Conservation (phyloP, 2,113 vertebrate genomes). For the Epinephelus moara region DNA sequence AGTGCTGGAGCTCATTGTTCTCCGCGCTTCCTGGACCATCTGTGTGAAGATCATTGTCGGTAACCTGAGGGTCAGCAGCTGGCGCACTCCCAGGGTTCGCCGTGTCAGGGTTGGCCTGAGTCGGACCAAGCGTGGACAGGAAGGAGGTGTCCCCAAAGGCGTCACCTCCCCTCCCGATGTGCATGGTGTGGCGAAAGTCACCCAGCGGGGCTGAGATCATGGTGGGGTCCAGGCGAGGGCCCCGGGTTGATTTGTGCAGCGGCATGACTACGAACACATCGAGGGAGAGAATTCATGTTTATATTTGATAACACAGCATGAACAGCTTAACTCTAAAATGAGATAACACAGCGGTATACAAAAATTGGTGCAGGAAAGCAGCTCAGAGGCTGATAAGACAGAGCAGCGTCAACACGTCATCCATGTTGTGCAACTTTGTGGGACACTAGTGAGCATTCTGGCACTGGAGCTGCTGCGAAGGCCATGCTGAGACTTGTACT, state of each 20-base stretch:
- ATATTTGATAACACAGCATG: background rate
- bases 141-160: slow-evolving; percentile 93
- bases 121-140: slow-evolving; percentile 85
- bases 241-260: slow-evolving; percentile 88
- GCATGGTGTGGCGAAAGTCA: slow-evolving; percentile 93
- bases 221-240: slow-evolving; percentile 86
- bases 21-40: slow-evolving; percentile 43
- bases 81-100: slow-evolving; percentile 24
- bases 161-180: slow-evolving; percentile 91
- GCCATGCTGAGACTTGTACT: slow-evolving; percentile 86
- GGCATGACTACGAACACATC: slow-evolving; percentile 84
- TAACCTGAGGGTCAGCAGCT: slow-evolving; percentile 45
- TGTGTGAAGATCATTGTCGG: slow-evolving; percentile 22
- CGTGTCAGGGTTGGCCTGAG: slow-evolving; percentile 58
- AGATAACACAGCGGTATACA: background rate
- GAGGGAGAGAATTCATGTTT: background rate
- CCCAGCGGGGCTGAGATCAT: slow-evolving; percentile 91
- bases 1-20: slow-evolving; percentile 70
- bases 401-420: slow-evolving; percentile 37
- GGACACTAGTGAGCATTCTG: slow-evolving; percentile 67
- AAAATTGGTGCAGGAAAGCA: background rate
- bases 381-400: slow-evolving; percentile 38
- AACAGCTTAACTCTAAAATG: background rate
- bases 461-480: slow-evolving; percentile 62
- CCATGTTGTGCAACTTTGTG: slow-evolving; percentile 75